These are phyloP conservation scores for Portunus trituberculatus DNA, from an alignment of 1,140 invertebrate species.

Conservation along the genomic window DNA sequence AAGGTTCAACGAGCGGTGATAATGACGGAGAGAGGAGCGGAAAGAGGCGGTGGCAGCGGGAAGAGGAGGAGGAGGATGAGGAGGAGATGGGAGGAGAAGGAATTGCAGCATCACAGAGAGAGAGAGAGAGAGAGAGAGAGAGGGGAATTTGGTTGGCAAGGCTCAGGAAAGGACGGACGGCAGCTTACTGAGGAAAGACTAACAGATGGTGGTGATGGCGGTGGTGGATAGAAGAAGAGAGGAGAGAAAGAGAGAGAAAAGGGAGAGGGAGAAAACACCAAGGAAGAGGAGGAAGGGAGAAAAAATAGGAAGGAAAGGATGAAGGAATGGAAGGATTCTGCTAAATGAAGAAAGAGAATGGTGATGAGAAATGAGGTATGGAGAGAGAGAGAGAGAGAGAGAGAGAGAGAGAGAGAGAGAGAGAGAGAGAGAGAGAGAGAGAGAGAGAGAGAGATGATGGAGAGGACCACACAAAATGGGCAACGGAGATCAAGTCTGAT, in stretches of 20 bases:
- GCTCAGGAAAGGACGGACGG: background rate
- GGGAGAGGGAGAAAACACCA: background rate
- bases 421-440: background rate
- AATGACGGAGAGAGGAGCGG: background rate
- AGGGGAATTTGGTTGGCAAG: background rate
- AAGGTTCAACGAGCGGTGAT: background rate
- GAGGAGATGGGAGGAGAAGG: background rate
- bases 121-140: constrained; percentile 36
- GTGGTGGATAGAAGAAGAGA: background rate
- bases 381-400: background rate
- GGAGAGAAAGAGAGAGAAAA: background rate
- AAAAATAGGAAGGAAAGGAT: background rate
- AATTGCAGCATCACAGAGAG: background rate
- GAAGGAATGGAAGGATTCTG: background rate
- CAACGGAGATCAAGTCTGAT: background rate
- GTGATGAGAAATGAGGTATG: background rate
- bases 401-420: background rate
- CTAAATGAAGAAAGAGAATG: background rate
- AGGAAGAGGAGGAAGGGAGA: background rate
- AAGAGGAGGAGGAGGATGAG: background rate
- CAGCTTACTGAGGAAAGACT: background rate
- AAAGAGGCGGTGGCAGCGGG: background rate
- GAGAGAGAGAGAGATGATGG: background rate
- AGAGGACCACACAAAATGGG: background rate
- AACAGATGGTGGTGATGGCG: background rate